These are phyloP conservation scores for Ectropis grisescens DNA, from an alignment of 1,140 invertebrate species.

Conservation along the genomic window DNA sequence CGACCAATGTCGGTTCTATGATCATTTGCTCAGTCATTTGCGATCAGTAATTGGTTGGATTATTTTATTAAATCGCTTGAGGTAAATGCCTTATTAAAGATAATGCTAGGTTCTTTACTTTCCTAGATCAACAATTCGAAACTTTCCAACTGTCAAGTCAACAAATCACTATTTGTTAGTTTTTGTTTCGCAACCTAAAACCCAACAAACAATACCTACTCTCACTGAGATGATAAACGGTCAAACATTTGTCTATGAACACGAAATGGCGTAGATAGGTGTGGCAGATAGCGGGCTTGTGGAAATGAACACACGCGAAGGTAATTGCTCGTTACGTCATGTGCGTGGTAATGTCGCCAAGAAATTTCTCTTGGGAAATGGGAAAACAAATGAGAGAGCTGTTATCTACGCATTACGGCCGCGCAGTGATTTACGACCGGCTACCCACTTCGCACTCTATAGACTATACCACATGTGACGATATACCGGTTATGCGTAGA, in stretches of 20 bases:
- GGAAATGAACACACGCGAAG: no score
- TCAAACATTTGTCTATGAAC: no score
- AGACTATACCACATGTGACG: conserved; percentile 17
- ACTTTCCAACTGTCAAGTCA: no score
- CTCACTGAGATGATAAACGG: no score
- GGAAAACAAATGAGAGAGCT: conserved; percentile 59
- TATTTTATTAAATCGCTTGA: conserved; percentile 13
- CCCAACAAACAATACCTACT: no score
- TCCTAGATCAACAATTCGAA: no score
- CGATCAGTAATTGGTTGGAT: conserved; percentile 18
- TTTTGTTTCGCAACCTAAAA: no score
- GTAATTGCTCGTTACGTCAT: conserved; percentile 43
- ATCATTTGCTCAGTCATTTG: conserved; percentile 38
- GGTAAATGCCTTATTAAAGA: no score
- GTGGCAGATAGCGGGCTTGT: no score
- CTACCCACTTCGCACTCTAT: conserved; percentile 26
- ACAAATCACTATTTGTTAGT: no score
- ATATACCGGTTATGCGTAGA: conserved; percentile 34
- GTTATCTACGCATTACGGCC: conserved; percentile 58
- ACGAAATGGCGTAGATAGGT: no score
- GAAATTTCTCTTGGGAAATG: conserved; percentile 51
- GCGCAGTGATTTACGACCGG: conserved; percentile 51
- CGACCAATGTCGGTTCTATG: conserved; percentile 26
- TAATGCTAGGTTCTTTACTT: no score
- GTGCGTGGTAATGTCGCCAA: conserved; percentile 39